Conservation (phyloP, 2,888 invertebrate genomes). For the Geotrupes spiniger region DNA sequence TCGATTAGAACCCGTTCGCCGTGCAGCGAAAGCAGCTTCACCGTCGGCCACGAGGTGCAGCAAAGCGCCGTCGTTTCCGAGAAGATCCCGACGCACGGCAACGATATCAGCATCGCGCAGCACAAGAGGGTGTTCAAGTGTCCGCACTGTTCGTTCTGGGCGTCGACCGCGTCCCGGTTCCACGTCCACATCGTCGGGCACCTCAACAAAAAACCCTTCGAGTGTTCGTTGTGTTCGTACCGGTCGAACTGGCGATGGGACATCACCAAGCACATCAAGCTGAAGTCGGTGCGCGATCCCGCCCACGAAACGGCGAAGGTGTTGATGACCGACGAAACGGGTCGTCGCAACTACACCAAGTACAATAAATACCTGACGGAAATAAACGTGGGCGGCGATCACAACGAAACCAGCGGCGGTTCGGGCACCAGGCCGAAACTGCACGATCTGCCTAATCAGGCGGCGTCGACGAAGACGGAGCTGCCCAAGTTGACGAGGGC, state of each 20-base stretch:
- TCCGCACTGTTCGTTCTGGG: conserved; percentile 90
- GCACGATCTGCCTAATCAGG: conserved; percentile 28
- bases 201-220: conserved; percentile 89
- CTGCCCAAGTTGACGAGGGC: conserved; percentile 36
- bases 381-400: conserved; percentile 38
- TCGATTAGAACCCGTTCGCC: conserved; percentile 48
- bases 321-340: conserved; percentile 88
- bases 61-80: conserved; percentile 46
- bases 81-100: conserved; percentile 61
- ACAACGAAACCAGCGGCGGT: conserved; percentile 47
- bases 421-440: conserved; percentile 45
- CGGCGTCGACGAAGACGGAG: conserved; percentile 28
- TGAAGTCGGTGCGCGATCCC: conserved; percentile 82
- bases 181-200: conserved; percentile 93
- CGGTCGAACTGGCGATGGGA: conserved; percentile 97
- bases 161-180: conserved; percentile 87
- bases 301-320: conserved; percentile 79
- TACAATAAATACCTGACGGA: conserved; percentile 85
- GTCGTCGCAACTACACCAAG: conserved; percentile 86
- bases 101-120: conserved; percentile 58
- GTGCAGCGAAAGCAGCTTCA: conserved; percentile 42
- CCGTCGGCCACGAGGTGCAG: conserved; percentile 18
- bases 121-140: conserved; percentile 85
- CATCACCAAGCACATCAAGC: conserved; percentile 90
- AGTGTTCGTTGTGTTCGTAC: conserved; percentile 91